Evolutionary conservation across 1,140 invertebrate species (phyloP).

Genomic region (Pseudomyrmex dendroicus): DNA sequence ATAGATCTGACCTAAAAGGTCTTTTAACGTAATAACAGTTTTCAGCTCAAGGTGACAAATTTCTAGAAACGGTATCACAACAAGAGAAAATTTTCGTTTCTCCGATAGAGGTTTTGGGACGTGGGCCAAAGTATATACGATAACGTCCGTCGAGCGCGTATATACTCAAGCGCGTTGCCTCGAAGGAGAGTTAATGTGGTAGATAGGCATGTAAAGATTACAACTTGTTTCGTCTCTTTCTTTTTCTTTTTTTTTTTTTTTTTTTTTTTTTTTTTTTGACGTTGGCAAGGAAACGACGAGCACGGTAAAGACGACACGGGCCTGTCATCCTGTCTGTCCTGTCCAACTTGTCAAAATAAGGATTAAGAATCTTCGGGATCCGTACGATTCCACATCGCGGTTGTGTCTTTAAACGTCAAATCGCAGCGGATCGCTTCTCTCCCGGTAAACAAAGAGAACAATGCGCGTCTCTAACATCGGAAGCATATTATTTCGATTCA

Average conservation of each 20-base stretch:
- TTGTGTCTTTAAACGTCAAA: slow-evolving; percentile 1
- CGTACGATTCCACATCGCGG: slow-evolving; percentile 60
- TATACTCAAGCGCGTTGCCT: not conserved
- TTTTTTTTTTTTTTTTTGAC: slow-evolving; percentile 56
- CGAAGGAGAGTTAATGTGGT: slow-evolving; percentile 37
- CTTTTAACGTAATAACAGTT: too few species aligned
- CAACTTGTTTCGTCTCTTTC: slow-evolving; percentile 31
- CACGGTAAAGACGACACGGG: slow-evolving; percentile 70
- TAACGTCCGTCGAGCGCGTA: not conserved
- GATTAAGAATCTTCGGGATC: slow-evolving; percentile 78
- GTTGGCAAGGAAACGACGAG: slow-evolving; percentile 60
- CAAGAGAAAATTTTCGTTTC: not conserved
- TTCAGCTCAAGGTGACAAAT: not conserved
- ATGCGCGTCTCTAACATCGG: not conserved
- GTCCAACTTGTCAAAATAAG: slow-evolving; percentile 83
- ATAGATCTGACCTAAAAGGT: too few species aligned
- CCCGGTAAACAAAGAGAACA: slow-evolving; percentile 16
- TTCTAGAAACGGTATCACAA: not conserved
- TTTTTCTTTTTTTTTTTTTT: not conserved
- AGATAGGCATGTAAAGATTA: slow-evolving; percentile 59
- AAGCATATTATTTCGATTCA: not conserved
- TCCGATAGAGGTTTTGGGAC: not conserved
- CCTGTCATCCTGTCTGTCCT: slow-evolving; percentile 78
- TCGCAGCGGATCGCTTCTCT: not conserved
- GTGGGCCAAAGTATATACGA: not conserved